Evolutionary conservation across 2,113 vertebrate species (phyloP), one percentile per base, ranked within the genome.

Genomic region (Archilochus colubris): DNA sequence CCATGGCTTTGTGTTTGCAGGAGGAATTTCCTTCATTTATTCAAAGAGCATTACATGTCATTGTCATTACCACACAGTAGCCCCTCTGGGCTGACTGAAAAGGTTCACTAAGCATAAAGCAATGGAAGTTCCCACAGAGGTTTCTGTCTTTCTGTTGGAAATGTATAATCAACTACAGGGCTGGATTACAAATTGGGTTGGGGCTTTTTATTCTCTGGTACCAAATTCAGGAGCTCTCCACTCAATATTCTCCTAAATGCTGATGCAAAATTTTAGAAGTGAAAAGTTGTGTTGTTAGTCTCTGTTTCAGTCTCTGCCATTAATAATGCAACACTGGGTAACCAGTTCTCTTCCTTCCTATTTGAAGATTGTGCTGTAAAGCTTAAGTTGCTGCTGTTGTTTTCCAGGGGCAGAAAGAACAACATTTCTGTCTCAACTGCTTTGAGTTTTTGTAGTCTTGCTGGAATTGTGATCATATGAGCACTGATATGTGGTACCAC

Each of bases 141-240:
- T 96, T 94, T 98, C 97, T 97, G 97, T 97, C 97, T 98, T 98
- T 98, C 97, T 97, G 61, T 97, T 97, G 94, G 97, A 97, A 92
- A 95, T 91, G 79, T 95, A 53, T 97, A 97, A 97, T 98, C 97
- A 95, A 83, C 92, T 59, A 86, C 86, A 78, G 91, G 90, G 92
- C 77, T 89, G 61, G 94, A 96, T 95, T 97, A 97, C 95, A 96
- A 96, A 96, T 94, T 92, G 95, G 93, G 64, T 61, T 62, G 62
- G 91, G 88, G 92, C 61, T 96, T 96, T 97, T 95, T 97, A 97
- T 97, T 97, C 97, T 89, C 80, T 97, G 97, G 96, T 97, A 95
- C 96, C 97, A 69, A 95, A 88, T 51, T 86, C 62, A 88, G 53
- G 61, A 80, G 22, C 68, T 91, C 14, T 91, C 68, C 54, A 16